Evolutionary conservation across 2,797 vertebrate genomes (phyloP).

Genomic region (Pogonophryne albipinna): DNA sequence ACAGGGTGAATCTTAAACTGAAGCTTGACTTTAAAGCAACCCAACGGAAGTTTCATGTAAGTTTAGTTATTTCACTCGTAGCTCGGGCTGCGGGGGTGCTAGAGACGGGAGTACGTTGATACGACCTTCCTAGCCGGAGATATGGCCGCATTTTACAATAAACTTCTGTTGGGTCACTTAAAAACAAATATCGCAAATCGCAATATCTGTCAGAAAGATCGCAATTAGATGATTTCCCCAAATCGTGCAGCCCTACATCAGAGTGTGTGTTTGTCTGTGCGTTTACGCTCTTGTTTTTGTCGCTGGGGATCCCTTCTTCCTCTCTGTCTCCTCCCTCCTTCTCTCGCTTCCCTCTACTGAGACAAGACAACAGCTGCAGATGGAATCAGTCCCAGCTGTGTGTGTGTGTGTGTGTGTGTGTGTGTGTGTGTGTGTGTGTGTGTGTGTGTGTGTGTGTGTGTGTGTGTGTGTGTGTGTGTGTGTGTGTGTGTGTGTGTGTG

Average conservation of each 20-base stretch:
- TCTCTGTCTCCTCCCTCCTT: constrained; percentile 25
- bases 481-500: constrained; percentile 35
- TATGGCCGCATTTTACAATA: too few relatives aligned
- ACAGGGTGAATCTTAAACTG: too few relatives aligned
- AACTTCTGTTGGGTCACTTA: too few relatives aligned
- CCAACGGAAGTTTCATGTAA: too few relatives aligned
- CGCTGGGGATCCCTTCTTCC: constrained; percentile 39
- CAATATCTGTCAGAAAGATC: too few relatives aligned
- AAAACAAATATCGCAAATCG: too few relatives aligned
- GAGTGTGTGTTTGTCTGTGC: constrained; percentile 2
- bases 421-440: constrained; percentile 48
- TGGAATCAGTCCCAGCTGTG: constrained; percentile 68
- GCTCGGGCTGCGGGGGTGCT: too few relatives aligned
- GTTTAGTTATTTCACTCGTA: too few relatives aligned
- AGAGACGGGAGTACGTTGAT: too few relatives aligned
- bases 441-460: constrained; percentile 37
- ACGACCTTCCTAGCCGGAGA: too few relatives aligned
- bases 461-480: constrained; percentile 47
- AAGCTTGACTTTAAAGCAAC: too few relatives aligned
- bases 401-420: constrained; percentile 47
- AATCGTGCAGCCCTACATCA: neutral
- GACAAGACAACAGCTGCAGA: constrained; percentile 59
- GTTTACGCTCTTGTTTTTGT: constrained; percentile 49
- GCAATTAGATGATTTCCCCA: too few relatives aligned
- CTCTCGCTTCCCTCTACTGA: constrained; percentile 10